Conservation (phyloP, 1,140 invertebrate genomes). For the Panonychus citri region DNA sequence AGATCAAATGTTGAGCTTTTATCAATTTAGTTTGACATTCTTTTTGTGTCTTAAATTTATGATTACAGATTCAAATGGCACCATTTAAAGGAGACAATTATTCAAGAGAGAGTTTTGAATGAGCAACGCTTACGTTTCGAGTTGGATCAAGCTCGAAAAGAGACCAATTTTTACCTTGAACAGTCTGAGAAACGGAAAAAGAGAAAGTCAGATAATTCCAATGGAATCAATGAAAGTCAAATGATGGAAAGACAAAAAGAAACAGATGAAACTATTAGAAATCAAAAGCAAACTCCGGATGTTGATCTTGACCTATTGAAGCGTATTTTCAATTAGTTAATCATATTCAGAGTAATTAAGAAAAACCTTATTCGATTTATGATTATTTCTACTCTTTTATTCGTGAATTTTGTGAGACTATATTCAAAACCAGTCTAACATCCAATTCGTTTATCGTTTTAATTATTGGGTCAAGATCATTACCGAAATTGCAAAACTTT, state of each 20-base stretch:
- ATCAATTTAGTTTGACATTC: background rate
- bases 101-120: conserved; percentile 67
- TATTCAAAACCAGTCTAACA: no score
- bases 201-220: background rate
- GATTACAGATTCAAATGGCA: conserved; percentile 65
- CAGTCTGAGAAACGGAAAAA: conserved; percentile 45
- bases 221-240: background rate
- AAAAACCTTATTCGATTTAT: no score
- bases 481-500: no score
- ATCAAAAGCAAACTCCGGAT: background rate
- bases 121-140: conserved; percentile 63
- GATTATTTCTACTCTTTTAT: no score
- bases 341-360: no score
- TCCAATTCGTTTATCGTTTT: no score
- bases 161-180: conserved; percentile 56
- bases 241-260: background rate
- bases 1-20: background rate
- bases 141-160: conserved; percentile 68
- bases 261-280: background rate
- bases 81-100: conserved; percentile 67
- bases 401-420: no score
- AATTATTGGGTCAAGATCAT: no score
- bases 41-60: background rate
- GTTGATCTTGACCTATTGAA: background rate
- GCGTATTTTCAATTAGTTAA: background rate